Percentiles rank a stretch among this genome's conserved stretches.
Evolutionary conservation across 2,888 invertebrate genomes (phyloP).

Genomic region (Cerastis leucographa): DNA sequence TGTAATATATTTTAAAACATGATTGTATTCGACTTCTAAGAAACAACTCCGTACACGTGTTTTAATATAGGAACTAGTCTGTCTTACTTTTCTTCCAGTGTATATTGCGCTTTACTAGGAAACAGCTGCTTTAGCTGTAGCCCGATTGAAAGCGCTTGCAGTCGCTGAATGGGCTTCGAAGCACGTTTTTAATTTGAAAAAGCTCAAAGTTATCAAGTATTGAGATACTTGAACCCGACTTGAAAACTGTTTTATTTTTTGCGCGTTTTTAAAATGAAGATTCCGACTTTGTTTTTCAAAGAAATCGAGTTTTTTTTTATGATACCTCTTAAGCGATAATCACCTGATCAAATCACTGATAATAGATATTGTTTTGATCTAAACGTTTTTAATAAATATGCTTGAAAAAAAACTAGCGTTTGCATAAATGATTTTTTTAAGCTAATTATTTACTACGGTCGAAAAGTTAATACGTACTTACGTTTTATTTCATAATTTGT

Average conservation of each 20-base stretch:
- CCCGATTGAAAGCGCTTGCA: constrained; percentile 23
- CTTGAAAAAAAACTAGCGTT: neutral
- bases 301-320: neutral
- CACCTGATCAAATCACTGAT: neutral
- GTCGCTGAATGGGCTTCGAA: constrained; percentile 53
- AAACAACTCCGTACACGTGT: constrained; percentile 38
- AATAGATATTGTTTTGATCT: neutral
- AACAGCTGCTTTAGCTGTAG: neutral
- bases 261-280: neutral
- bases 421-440: neutral
- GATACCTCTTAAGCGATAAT: neutral
- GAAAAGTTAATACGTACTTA: neutral
- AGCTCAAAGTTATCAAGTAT: constrained; percentile 63
- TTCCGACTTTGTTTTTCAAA: neutral
- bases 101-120: constrained; percentile 13
- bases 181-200: constrained; percentile 83
- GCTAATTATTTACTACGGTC: neutral
- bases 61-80: constrained; percentile 9
- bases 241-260: constrained; percentile 19
- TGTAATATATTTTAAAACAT: constrained; percentile 5
- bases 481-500: neutral
- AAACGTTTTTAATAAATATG: neutral
- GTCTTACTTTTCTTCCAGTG: neutral
- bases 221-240: constrained; percentile 29
- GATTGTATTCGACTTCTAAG: constrained; percentile 23